Conservation (phyloP, 2,888 invertebrate genomes). For the Anthophora plumipes region DNA sequence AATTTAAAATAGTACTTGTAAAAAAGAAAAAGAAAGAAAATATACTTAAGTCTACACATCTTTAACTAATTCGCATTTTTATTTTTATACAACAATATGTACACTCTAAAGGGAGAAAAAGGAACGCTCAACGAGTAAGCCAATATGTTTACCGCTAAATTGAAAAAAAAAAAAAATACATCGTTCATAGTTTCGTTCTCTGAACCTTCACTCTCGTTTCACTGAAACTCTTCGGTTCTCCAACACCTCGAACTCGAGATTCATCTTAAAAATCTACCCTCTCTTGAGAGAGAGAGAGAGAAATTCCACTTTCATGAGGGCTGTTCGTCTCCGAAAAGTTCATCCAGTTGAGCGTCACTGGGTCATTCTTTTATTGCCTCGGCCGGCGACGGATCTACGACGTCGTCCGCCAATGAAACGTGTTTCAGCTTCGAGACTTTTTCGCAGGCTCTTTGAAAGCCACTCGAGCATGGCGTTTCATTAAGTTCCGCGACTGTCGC, state of each 20-base stretch:
- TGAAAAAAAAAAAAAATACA: no score
- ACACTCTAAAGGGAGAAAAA: no score
- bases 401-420: conserved; percentile 33
- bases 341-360: conserved; percentile 12
- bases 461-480: conserved; percentile 41
- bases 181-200: neutral
- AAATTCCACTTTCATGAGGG: neutral
- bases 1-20: no score
- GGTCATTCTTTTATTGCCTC: conserved; percentile 35
- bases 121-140: no score
- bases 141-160: no score
- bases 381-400: conserved; percentile 6
- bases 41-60: no score
- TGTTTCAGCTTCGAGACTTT: conserved; percentile 37
- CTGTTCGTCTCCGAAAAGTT: neutral
- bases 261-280: neutral
- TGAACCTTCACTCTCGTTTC: neutral
- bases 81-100: no score
- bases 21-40: no score
- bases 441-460: conserved; percentile 37
- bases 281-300: no score
- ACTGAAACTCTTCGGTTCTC: neutral
- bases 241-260: neutral
- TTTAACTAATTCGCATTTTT: no score
- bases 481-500: conserved; percentile 31